These are phyloP conservation scores for Bombyx mandarina DNA, from an alignment of 1,140 invertebrate genomes.

Conservation along the genomic window DNA sequence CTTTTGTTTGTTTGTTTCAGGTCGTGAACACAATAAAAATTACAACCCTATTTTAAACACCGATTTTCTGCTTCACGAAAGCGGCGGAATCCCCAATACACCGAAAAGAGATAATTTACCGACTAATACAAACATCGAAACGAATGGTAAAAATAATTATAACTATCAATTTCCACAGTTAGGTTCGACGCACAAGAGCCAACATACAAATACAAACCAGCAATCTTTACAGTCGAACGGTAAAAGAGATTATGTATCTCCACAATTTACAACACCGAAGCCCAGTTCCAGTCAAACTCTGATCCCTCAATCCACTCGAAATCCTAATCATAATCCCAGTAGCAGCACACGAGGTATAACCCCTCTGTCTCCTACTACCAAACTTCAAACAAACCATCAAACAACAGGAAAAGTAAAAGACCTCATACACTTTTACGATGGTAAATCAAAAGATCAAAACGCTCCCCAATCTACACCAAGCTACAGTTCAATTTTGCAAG, in stretches of 20 bases:
- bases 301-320: too few relatives aligned
- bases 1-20: conserved; percentile 20
- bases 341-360: too few relatives aligned
- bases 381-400: conserved; percentile 20
- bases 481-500: conserved; percentile 49
- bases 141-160: conserved; percentile 20
- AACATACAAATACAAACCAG: conserved; percentile 9
- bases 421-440: conserved; percentile 54
- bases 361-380: conserved; percentile 5
- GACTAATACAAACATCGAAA: neutral
- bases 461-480: conserved; percentile 28
- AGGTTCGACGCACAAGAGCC: conserved; percentile 10
- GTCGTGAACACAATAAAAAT: conserved; percentile 20
- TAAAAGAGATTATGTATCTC: conserved; percentile 22
- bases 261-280: conserved; percentile 11
- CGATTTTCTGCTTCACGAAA: conserved; percentile 56
- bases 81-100: conserved; percentile 18
- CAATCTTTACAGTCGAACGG: conserved; percentile 7
- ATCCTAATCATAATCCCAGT: too few relatives aligned
- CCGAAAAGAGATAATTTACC: conserved; percentile 13
- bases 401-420: conserved; percentile 50
- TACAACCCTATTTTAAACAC: conserved; percentile 37
- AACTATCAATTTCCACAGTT: conserved; percentile 35
- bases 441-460: conserved; percentile 23
- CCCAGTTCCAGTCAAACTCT: conserved; percentile 1